These are phyloP conservation scores for Amitus sp. DNA, from an alignment of 2,888 invertebrate genomes.

Conservation along the genomic window DNA sequence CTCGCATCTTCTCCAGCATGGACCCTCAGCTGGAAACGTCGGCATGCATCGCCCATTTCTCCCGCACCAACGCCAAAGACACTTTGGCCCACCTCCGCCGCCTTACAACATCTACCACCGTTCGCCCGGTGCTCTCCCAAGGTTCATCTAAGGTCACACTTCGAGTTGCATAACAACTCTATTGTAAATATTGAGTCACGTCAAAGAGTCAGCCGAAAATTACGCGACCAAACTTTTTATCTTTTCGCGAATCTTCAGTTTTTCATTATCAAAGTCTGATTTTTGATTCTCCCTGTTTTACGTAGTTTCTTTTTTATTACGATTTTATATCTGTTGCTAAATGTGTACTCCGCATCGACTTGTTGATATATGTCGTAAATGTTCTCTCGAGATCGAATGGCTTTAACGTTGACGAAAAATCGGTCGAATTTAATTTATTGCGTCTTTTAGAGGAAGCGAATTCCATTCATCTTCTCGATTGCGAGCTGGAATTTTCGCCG, in stretches of 20 bases:
- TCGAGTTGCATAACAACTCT: neutral
- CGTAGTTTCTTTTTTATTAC: neutral
- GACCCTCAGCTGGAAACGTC: conserved; percentile 53
- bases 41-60: conserved; percentile 56
- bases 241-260: no score
- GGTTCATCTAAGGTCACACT: conserved; percentile 55
- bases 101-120: conserved; percentile 61
- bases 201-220: neutral
- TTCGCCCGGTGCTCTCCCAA: conserved; percentile 59
- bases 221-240: neutral
- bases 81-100: conserved; percentile 57
- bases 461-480: no score
- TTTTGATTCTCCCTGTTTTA: neutral
- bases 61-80: conserved; percentile 60
- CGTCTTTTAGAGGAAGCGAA: no score
- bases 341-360: neutral
- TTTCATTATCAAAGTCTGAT: no score
- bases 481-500: no score
- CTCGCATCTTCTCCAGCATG: conserved; percentile 70
- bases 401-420: no score
- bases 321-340: neutral
- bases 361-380: neutral
- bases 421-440: no score
- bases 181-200: conserved; percentile 10
- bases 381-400: no score